phyloP scores from a whole-genome alignment of 2,888 invertebrate species.

The Meiosimyza decipiens region DNA sequence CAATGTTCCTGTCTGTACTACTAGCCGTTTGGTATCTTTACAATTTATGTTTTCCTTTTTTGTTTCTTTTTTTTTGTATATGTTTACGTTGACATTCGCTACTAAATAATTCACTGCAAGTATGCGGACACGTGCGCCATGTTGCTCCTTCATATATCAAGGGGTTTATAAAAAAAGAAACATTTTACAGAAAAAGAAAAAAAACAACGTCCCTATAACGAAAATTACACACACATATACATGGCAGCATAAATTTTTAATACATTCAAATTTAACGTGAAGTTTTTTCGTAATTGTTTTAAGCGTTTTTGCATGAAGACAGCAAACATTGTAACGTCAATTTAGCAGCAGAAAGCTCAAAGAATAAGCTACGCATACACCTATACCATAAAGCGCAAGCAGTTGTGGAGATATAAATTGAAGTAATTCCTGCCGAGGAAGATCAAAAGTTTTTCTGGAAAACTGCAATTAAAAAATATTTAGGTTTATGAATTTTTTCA shows the following conservation, averaged over 20 bases:
- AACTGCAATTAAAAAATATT: too few relatives aligned
- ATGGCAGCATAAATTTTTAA: conserved; percentile 5
- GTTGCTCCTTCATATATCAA: not conserved
- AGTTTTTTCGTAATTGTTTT: conserved; percentile 19
- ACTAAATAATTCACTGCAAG: conserved; percentile 14
- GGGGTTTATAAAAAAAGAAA: not conserved
- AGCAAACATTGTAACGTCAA: too few relatives aligned
- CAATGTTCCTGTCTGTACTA: not conserved
- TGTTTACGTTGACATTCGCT: not conserved
- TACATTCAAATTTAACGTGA: conserved; percentile 2
- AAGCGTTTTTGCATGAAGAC: not conserved
- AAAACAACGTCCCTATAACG: not conserved
- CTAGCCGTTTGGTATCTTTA: not conserved
- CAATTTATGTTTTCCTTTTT: not conserved
- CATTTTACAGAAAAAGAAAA: not conserved
- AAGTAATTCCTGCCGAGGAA: too few relatives aligned
- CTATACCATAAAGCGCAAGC: too few relatives aligned
- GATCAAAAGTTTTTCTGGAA: too few relatives aligned
- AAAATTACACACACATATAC: not conserved
- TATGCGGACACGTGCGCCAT: conserved; percentile 8
- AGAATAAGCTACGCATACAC: too few relatives aligned
- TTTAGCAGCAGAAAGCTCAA: too few relatives aligned
- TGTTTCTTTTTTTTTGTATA: not conserved
- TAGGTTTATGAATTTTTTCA: too few relatives aligned
- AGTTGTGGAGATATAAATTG: too few relatives aligned